Base-by-base conservation (phyloP, 2,888 invertebrate species). In the Cheilosia variabilis region DNA sequence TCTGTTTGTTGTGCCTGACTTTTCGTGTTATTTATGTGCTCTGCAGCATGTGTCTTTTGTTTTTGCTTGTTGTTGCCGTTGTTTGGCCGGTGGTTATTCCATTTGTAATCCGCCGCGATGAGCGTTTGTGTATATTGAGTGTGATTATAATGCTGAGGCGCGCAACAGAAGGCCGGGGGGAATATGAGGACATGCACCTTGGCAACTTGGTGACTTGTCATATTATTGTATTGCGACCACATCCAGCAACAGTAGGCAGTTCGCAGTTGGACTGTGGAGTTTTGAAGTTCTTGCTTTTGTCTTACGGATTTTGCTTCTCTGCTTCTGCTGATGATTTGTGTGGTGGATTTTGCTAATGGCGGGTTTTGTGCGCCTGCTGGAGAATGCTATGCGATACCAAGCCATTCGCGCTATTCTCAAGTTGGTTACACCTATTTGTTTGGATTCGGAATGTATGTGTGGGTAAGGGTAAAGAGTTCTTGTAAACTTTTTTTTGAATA, bases 171-270 rank as follows among this genome's bases (percentile, higher is more conserved):
- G 37, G 34, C 50, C 45, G 45, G 19, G 60, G 22, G 37, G 17
- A 1, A 55, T 63, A 63, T 57, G 69, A 43, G 76, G 71, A 81
- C 81, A 77, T 86, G 65, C 86, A 86, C 76, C 76, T 86, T 77
- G 66, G 81, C 65, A 80, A 81, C 47, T 80, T 72, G 86, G 76
- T 77, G 81, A 81, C 66, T 86, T 81, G 81, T 86, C 81, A 86
- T 86, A 86, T 86, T 86, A 72, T 81, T 86, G 66, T 86, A 71
- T 68, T 53, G 75, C 72, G 1, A 37, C 47, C 7, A 19, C 17
- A 9, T n/a, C 69, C 58, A 50, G 53, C 69, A 65, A 69, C 58
- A 43, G 43, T 34, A 63, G 58, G 65, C 50, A 52, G 60, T 55
- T 71, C 53, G 65, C 50, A 52, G 60, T 55, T 71, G 68, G 24